Percentiles rank a stretch among this genome's conserved stretches.
These are phyloP conservation scores for Apotomis turbidana DNA, from an alignment of 2,888 invertebrate genomes.

Conservation along the genomic window DNA sequence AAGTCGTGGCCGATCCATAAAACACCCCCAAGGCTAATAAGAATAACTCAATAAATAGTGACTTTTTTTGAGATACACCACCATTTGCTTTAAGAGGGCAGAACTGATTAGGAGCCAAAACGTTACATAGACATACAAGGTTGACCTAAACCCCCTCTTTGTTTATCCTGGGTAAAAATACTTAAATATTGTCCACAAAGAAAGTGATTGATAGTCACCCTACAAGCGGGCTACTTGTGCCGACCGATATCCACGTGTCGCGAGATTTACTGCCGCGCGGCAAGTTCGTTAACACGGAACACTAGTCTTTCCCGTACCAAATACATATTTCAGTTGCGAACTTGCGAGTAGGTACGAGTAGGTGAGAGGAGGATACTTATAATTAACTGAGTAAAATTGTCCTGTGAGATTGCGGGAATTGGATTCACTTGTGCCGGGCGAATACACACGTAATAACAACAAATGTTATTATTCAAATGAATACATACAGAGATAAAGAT, in stretches of 20 bases:
- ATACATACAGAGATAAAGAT: too few species aligned
- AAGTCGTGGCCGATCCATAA: too few species aligned
- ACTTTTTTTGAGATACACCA: too few species aligned
- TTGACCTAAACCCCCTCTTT: too few species aligned
- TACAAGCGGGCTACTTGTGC: constrained; percentile 28
- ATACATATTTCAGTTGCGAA: constrained; percentile 1
- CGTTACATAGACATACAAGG: too few species aligned
- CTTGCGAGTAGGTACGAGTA: not conserved
- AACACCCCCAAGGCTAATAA: too few species aligned
- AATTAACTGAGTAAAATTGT: not conserved
- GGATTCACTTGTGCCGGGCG: not conserved
- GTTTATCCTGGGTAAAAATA: too few species aligned
- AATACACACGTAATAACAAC: too few species aligned
- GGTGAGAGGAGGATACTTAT: not conserved
- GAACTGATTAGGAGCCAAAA: too few species aligned
- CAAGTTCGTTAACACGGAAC: constrained; percentile 29
- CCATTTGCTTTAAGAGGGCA: too few species aligned
- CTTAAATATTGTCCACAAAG: not conserved
- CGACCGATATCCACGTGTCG: constrained; percentile 28
- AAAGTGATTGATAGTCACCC: constrained; percentile 26
- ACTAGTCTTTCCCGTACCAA: not conserved
- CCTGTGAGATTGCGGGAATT: not conserved
- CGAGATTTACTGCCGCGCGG: constrained; percentile 19
- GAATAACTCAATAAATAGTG: too few species aligned
- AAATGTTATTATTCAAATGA: too few species aligned